Base-by-base conservation (phyloP, 2,113 vertebrate genomes). In the Melanocharis versteri region DNA sequence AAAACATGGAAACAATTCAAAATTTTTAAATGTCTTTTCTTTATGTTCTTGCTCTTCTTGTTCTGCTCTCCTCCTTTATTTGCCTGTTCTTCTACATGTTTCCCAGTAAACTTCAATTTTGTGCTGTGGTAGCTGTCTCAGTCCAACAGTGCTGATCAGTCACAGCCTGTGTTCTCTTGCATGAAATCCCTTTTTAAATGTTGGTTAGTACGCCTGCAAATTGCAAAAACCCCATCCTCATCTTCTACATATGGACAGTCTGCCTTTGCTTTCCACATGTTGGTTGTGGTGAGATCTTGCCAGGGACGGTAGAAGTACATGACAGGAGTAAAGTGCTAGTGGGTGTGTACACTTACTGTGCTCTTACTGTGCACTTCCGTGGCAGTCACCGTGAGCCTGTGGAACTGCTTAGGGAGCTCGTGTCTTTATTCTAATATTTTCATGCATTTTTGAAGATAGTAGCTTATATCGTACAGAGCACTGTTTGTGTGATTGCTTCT, bases 371-470 rank as follows among this genome's bases (percentile, higher is more conserved):
- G 71, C 47, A 21, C 24, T 76, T 71, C 68, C 64, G 1, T 76
- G 62, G 54, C 58, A 80, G 51, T 83, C 66, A 76, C 79, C 30
- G 61, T 84, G 58, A 94, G 88, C 68, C 82, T 77, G 2, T 45
- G 71, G 90, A 94, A 40, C 69, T 88, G 51, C 61, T 81, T 70
- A 64, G 73, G 79, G 66, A 85, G 57, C 56, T 39, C 5, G 7
- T 90, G 72, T 69, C 82, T 97, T 95, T 93, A 48, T 96, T 96
- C 86, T 93, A 57, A n/a, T 60, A 82, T 85, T 92, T 94, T 94
- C 90, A 91, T 96, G 84, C 95, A 79, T 96, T 97, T 96, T 97
- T 97, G 60, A 92, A 94, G 80, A 48, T 87, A 42, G 70, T 92
- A 39, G 79, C 81, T 83, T 84, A 68, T 69, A 64, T 57, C 0